Evolutionary conservation across 2,113 vertebrate genomes (phyloP), one percentile per base, ranked within the genome.

Genomic region (Puffinus mauretanicus): DNA sequence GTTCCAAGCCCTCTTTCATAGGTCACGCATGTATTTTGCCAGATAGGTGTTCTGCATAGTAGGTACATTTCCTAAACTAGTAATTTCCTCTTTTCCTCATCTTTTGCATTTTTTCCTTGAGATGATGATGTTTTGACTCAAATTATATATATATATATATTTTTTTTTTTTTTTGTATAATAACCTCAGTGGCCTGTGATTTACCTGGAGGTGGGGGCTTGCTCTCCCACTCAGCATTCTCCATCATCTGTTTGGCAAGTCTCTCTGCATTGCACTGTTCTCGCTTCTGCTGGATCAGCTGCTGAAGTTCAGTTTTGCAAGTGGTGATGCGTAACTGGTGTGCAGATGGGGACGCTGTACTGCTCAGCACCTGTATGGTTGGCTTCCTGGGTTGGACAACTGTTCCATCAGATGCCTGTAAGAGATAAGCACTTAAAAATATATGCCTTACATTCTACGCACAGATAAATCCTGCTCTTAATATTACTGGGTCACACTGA

Each of bases 201-300:
- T 91, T 98, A 99, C 99, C 99, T 79, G 99, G 99, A 3, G 99
- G 99, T 0, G 99, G 99, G 2, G 99, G 99, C 10, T 98, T 98
- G 79, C 99, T 99, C 97, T 99, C 99, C 99, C 99, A 99, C 95
- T 99, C 99, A 0, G 99, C 99, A 38, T 98, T 99, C 95, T 99
- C 99, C 99, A 99, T 99, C 99, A 99, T 99, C 95, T 99, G 98
- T 61, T 99, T 99, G 83, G 99, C 99, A 80, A 99, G 98, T 81
- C 99, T 98, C 97, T 99, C 99, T 0, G 99, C 99, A 11, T 97
- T 99, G 92, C 99, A 99, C 96, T 99, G 99, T 90, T 99, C 99
- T 47, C 99, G 97, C 97, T 99, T 99, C 96, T 99, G 99, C 93
- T 99, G 99, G 64, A 99, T 98, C 88, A 99, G 98, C 82, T 99